Evolutionary conservation across 2,113 vertebrate species (phyloP), one percentile per base, ranked within the genome.

Genomic region (Syrmaticus mikado): DNA sequence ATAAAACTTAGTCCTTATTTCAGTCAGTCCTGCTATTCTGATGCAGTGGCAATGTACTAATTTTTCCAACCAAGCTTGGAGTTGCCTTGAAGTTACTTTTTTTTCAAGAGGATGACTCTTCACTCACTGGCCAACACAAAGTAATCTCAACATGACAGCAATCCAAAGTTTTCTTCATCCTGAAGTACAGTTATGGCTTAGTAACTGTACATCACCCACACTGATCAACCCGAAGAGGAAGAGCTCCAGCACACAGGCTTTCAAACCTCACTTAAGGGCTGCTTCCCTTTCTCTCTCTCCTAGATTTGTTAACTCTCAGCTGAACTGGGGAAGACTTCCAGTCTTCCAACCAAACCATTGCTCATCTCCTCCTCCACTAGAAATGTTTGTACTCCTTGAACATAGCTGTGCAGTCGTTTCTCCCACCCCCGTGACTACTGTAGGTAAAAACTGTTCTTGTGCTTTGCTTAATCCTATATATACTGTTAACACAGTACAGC

Each of bases 151-250:
- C 73, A 46, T 16, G 55, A 73, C 79, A 78, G 55, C 0, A n/a
- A 91, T 64, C 19, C 85, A 81, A 17, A 57, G 6, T 32, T 81
- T 67, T 76, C 83, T 83, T 74, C 79, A 70, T 38, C 90, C 89
- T 22, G 38, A 20, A 30, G 45, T 41, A 38, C 36, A 28, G 53
- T 57, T 5, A 4, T 53, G 60, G 60, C 53, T 94, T 17, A 77
- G 79, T 76, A 87, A 89, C 85, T 48, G 30, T 27, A 65, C 32
- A 66, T 80, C 52, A 67, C 52, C 72, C 88, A 81, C 61, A 22
- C 64, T 27, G 65, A 76, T 74, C 61, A 48, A 83, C 48, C 40
- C 62, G 68, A 81, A 74, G 60, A 85, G 45, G 50, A 18, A 92
- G 14, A 90, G 72, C 13, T 58, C 22, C 5, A 1, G 0, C 75